A percentile compares a stretch with the other conserved stretches of the same genome.
These are phyloP conservation scores for Mycteria americana DNA, from an alignment of 2,797 vertebrate genomes.

Conservation along the genomic window DNA sequence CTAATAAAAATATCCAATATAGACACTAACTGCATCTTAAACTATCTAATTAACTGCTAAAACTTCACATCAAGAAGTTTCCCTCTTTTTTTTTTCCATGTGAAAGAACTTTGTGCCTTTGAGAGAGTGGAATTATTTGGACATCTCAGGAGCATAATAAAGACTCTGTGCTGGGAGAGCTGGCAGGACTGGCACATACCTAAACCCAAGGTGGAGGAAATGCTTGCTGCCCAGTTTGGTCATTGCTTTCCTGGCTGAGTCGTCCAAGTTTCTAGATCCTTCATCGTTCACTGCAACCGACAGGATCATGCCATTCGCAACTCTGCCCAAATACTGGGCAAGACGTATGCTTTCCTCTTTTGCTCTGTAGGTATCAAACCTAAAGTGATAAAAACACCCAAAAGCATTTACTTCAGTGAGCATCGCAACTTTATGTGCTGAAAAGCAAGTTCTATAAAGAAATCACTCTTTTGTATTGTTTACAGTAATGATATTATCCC, in stretches of 20 bases:
- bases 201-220: constrained; percentile 88
- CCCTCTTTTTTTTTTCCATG: not conserved
- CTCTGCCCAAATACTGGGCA: constrained; percentile 81
- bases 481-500: not conserved
- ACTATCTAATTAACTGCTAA: constrained; percentile 34
- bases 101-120: constrained; percentile 54
- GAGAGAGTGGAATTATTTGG: constrained; percentile 52
- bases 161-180: constrained; percentile 43
- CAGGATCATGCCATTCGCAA: constrained; percentile 83
- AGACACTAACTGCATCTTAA: constrained; percentile 1
- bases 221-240: constrained; percentile 88
- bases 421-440: not conserved
- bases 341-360: constrained; percentile 89
- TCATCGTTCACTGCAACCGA: constrained; percentile 92
- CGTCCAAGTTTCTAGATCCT: constrained; percentile 92
- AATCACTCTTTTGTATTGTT: not conserved
- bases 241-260: constrained; percentile 86
- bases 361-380: constrained; percentile 93
- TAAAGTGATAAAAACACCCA: constrained; percentile 4
- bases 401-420: not conserved
- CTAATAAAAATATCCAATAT: constrained; percentile 35
- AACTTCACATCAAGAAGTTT: not conserved
- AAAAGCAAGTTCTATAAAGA: not conserved
- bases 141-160: constrained; percentile 7
- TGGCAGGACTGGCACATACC: constrained; percentile 74